phyloP scores from a whole-genome alignment of 2,113 vertebrate species.

The Tachysurus fulvidraco region DNA sequence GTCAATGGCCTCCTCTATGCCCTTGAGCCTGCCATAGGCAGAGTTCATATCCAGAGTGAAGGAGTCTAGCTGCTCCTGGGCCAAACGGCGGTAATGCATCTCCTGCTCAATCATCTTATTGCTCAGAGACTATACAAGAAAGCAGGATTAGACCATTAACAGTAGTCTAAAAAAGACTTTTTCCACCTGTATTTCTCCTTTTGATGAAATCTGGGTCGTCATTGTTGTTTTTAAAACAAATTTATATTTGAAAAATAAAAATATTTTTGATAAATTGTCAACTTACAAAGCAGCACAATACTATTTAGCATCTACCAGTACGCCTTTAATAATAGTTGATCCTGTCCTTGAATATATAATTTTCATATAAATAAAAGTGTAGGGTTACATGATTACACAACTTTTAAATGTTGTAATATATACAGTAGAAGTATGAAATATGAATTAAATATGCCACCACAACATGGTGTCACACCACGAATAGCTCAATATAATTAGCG shows the following conservation, averaged over 20 bases:
- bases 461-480: not conserved
- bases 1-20: constrained; percentile 92
- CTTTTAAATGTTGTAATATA: not conserved
- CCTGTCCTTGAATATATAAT: not conserved
- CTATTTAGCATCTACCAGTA: not conserved
- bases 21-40: constrained; percentile 88
- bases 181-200: not conserved
- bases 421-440: not conserved
- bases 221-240: not conserved
- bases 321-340: not conserved
- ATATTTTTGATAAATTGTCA: too few relatives aligned
- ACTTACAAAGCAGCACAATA: not conserved
- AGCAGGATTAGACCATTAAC: constrained; percentile 3
- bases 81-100: constrained; percentile 81
- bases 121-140: constrained; percentile 72
- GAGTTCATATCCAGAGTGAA: constrained; percentile 95
- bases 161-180: not conserved
- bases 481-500: not conserved
- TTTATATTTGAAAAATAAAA: too few relatives aligned
- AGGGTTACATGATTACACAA: not conserved
- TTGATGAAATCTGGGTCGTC: not conserved
- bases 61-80: constrained; percentile 91
- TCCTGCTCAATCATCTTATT: constrained; percentile 90
- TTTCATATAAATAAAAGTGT: not conserved
- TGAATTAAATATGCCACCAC: not conserved